phyloP scores from a whole-genome alignment of 2,888 invertebrate genomes.

The Vesta saturnalis region DNA sequence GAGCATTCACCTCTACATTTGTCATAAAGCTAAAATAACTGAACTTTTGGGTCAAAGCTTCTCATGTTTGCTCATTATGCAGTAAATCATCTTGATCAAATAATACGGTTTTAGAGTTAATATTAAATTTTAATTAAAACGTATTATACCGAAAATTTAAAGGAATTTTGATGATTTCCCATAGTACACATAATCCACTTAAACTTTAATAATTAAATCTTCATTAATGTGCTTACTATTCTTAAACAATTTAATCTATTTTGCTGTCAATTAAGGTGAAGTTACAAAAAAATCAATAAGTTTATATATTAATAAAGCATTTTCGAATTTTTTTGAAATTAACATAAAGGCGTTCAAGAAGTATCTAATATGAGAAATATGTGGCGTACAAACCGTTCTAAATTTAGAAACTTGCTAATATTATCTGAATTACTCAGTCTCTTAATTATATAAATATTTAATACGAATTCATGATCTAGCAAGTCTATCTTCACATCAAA shows the following conservation, averaged over 20 bases:
- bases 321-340: no score
- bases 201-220: no score
- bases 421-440: background rate
- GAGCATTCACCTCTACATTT: slow-evolving; percentile 37
- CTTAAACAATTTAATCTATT: no score
- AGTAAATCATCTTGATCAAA: background rate
- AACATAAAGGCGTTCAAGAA: no score
- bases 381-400: background rate
- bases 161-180: no score
- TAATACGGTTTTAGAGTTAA: background rate
- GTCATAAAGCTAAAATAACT: slow-evolving; percentile 34
- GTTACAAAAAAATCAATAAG: no score
- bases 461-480: background rate
- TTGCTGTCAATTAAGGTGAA: no score
- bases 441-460: background rate
- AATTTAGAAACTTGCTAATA: background rate
- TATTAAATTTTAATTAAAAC: background rate
- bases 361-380: no score
- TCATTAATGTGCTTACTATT: no score
- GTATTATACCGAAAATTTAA: background rate
- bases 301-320: no score
- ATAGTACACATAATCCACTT: no score
- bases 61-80: background rate
- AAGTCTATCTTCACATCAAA: background rate
- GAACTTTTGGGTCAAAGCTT: slow-evolving; percentile 16